These are phyloP conservation scores for Macquaria australasica DNA, from an alignment of 2,113 vertebrate genomes.

Conservation along the genomic window DNA sequence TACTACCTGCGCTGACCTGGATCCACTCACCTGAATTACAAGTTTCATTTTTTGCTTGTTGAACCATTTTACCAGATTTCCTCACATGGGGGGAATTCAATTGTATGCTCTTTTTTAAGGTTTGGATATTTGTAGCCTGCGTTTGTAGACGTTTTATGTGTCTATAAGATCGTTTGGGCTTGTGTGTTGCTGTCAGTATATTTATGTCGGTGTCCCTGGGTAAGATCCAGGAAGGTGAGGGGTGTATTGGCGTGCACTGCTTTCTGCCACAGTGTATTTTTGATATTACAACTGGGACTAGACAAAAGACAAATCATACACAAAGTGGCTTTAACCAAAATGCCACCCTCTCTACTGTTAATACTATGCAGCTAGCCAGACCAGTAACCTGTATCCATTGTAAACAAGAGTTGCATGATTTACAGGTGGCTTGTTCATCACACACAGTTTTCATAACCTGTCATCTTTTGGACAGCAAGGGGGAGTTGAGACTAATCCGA, in stretches of 20 bases:
- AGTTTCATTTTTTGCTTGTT: not conserved
- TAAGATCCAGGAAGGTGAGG: not conserved
- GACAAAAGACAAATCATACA: not conserved
- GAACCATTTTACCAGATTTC: not conserved
- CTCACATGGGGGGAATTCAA: not conserved
- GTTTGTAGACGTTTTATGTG: not conserved
- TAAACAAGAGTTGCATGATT: not conserved
- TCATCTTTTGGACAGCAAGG: constrained; percentile 27
- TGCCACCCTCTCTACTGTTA: not conserved
- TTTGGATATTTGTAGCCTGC: not conserved
- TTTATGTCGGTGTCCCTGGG: not conserved
- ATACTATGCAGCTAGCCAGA: not conserved
- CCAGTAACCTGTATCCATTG: not conserved
- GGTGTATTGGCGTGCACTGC: not conserved
- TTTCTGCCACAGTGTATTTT: not conserved
- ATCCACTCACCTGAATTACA: constrained; percentile 22
- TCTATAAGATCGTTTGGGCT: not conserved
- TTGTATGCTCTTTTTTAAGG: not conserved
- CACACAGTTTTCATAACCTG: not conserved
- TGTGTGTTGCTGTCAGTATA: not conserved
- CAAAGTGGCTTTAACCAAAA: not conserved
- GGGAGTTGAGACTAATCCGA: constrained; percentile 10
- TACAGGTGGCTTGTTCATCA: not conserved
- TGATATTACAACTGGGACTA: not conserved
- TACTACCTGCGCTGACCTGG: constrained; percentile 6